Conservation (phyloP, 2,113 vertebrate genomes). For the Aegithalos caudatus region DNA sequence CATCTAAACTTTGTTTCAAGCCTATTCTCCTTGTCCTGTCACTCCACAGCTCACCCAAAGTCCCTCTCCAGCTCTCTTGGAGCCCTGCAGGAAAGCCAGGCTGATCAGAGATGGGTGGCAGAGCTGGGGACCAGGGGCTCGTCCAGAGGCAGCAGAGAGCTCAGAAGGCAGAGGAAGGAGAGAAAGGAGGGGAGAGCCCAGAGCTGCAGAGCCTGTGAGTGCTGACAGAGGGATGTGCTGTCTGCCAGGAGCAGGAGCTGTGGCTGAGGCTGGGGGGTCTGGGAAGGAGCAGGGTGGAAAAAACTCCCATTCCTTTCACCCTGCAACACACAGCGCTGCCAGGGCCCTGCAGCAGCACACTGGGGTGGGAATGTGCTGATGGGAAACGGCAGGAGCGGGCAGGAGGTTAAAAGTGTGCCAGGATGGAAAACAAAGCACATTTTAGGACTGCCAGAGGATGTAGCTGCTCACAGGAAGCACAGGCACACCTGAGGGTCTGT, state of each 20-base stretch:
- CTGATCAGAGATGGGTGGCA: fast-evolving
- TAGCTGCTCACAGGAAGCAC: not conserved
- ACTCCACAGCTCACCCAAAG: not conserved
- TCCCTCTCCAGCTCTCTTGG: not conserved
- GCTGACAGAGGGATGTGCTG: not conserved
- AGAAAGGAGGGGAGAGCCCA: not conserved
- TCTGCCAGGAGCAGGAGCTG: not conserved
- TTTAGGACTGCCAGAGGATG: not conserved
- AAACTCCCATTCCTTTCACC: not conserved
- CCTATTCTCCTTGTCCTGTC: not conserved
- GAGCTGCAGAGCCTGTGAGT: not conserved
- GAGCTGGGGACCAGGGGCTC: not conserved
- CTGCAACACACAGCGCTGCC: fast-evolving
- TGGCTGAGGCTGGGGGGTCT: not conserved
- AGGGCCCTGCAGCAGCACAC: not conserved
- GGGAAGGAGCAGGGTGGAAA: not conserved
- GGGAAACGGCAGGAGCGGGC: not conserved
- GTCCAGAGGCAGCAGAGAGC: not conserved
- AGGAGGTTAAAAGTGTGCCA: not conserved
- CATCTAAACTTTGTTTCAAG: not conserved
- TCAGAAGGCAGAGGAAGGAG: not conserved
- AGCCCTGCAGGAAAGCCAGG: not conserved
- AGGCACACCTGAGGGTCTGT: fast-evolving
- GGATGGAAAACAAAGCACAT: not conserved
- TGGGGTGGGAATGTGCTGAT: not conserved